Evolutionary conservation across 1,140 invertebrate genomes (phyloP).

Genomic region (Nasonia longicornis): DNA sequence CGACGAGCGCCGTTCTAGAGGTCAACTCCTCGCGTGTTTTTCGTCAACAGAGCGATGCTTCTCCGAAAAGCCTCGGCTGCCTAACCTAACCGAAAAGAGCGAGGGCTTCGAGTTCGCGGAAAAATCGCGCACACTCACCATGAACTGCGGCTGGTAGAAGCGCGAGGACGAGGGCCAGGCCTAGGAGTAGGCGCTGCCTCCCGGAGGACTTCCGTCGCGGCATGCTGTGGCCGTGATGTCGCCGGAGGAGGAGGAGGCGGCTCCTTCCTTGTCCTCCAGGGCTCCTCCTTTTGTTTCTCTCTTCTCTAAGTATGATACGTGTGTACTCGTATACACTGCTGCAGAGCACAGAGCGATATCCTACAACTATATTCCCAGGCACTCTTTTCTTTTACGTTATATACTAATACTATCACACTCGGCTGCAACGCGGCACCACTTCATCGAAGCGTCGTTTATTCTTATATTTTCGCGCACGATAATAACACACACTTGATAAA

Average conservation of each 20-base stretch:
- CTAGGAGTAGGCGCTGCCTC: slow-evolving; percentile 46
- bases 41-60: neutral
- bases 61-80: neutral
- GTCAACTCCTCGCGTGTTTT: neutral
- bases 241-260: neutral
- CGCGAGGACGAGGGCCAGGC: slow-evolving; percentile 48
- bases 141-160: slow-evolving; percentile 51
- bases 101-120: neutral
- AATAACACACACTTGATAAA: no score
- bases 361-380: neutral
- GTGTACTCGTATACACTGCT: neutral
- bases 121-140: slow-evolving; percentile 54
- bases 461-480: neutral
- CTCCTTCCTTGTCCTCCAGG: neutral
- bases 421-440: neutral
- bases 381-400: neutral
- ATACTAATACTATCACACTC: neutral
- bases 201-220: slow-evolving; percentile 14
- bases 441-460: neutral
- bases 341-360: neutral
- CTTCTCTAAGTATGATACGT: neutral
- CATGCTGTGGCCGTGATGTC: neutral
- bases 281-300: neutral
- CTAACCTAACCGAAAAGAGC: neutral
- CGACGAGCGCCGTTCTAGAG: neutral